These are phyloP conservation scores for Herminia tarsipennalis DNA, from an alignment of 2,888 invertebrate species.

Conservation along the genomic window DNA sequence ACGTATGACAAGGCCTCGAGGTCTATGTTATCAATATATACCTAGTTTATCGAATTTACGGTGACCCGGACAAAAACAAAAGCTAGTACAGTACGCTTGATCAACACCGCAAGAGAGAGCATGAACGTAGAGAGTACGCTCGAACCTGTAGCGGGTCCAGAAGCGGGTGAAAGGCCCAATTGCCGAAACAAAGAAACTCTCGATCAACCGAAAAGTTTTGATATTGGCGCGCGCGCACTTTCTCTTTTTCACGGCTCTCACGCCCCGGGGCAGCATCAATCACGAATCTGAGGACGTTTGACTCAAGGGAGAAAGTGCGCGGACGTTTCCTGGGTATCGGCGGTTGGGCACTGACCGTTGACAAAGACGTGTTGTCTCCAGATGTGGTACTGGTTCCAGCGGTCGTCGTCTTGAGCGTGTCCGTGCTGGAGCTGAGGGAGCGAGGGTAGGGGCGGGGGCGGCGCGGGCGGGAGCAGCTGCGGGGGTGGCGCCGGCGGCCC, in stretches of 20 bases:
- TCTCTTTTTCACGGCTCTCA: constrained; percentile 67
- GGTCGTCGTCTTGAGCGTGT: constrained; percentile 86
- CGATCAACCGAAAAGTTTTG: constrained; percentile 69
- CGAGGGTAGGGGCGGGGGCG: constrained; percentile 87
- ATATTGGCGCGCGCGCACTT: constrained; percentile 72
- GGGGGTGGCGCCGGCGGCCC: constrained; percentile 88
- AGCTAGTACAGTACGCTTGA: not conserved
- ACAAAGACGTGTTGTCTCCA: constrained; percentile 93
- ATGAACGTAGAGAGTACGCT: constrained; percentile 4
- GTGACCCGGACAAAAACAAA: constrained; percentile 31
- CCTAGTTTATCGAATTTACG: constrained; percentile 28
- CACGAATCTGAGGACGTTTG: constrained; percentile 36
- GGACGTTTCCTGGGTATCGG: constrained; percentile 48
- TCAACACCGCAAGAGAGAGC: constrained; percentile 6
- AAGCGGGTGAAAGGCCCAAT: constrained; percentile 57
- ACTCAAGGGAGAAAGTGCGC: constrained; percentile 63
- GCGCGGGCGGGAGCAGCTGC: constrained; percentile 84
- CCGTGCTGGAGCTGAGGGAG: constrained; percentile 87
- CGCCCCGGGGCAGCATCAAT: constrained; percentile 46
- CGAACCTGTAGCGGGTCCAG: constrained; percentile 17
- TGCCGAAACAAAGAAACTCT: constrained; percentile 70
- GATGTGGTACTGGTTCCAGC: constrained; percentile 92
- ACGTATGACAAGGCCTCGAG: constrained; percentile 23
- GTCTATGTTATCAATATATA: constrained; percentile 37
- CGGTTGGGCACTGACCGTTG: constrained; percentile 87